Evolutionary conservation across 2,113 vertebrate genomes (phyloP), one percentile per base, ranked within the genome.

Genomic region (Pachyramphus minor): DNA sequence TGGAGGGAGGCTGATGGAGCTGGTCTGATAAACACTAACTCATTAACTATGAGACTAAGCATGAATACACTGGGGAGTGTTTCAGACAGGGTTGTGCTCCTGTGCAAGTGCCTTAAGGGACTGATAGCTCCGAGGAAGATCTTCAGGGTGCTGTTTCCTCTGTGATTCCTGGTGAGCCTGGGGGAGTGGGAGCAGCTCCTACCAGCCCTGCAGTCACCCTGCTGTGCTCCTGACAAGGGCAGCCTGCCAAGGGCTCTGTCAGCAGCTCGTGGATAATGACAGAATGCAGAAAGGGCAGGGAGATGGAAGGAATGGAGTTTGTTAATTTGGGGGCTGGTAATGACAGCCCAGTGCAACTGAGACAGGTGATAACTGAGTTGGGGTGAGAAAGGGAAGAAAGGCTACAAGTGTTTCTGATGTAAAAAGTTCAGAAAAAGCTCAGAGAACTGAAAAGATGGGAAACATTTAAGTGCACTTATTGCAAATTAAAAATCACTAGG

Each of bases 211-310:
- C 8, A 7, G 60, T 52, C 4, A 3, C 35, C n/a, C 81, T 1
- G 37, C 79, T 25, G 60, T 28, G 5, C 7, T 74, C 49, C 72
- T 39, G 79, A 35, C 67, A 33, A 56, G 83, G 92, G 80, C 88
- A 77, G 59, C 76, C 85, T 66, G 66, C 85, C 88, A 68, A 76
- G 91, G n/a, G 37, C 74, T 73, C 88, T 91, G 81, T 84, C 93
- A 91, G 93, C 89, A 88, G 74, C 69, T 91, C 7, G 41, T 77
- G 52, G 9, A 11, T 37, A 49, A 23, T 37, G 93, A 93, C 78
- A 94, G 84, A 59, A 50, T 6, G 45, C 79, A 95, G 83, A 28
- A 23, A 66, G 58, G 82, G 68, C 81, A 73, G 19, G 3, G 58
- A 89, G 18, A 42, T 86, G 6, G n/a, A 74, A 87, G 52, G 75